Evolutionary conservation across 1,140 invertebrate genomes (phyloP).

Genomic region (Seison nebaliae): DNA sequence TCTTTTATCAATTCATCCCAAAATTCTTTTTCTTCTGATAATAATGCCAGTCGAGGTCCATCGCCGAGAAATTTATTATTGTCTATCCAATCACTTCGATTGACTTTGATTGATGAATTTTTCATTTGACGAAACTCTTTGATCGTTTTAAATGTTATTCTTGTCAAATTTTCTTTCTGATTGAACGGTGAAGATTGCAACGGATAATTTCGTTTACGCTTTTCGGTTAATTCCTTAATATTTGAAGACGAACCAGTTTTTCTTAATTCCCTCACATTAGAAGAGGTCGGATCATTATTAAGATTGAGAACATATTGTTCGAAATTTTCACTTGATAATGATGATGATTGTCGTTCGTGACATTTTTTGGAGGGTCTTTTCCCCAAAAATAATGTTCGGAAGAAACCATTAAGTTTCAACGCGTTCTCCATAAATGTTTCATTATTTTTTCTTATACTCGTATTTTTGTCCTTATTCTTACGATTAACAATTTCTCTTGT

Average conservation of each 20-base stretch:
- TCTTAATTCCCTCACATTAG: neutral
- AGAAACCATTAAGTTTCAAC: constrained; percentile 12
- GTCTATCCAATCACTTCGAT: constrained; percentile 51
- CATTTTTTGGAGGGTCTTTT: constrained; percentile 2
- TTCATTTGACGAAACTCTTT: neutral
- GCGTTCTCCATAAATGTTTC: constrained; percentile 25
- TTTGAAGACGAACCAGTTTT: constrained; percentile 2
- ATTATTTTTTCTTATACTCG: constrained; percentile 17
- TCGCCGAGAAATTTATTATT: constrained; percentile 43
- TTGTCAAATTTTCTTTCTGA: neutral
- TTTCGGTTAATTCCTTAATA: neutral
- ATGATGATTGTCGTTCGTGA: too few species aligned
- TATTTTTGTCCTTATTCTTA: constrained; percentile 15
- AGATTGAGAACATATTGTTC: too few species aligned
- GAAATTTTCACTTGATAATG: neutral
- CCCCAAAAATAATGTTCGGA: neutral
- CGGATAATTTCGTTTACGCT: neutral
- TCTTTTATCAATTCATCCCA: constrained; percentile 76
- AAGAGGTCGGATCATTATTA: too few species aligned
- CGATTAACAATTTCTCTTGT: constrained; percentile 17
- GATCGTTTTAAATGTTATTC: neutral
- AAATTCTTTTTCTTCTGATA: constrained; percentile 54
- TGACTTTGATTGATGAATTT: constrained; percentile 1
- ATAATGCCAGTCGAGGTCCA: constrained; percentile 13
- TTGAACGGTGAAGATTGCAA: neutral